Base-by-base conservation (phyloP, 2,888 invertebrate species). In the Leucania comma region DNA sequence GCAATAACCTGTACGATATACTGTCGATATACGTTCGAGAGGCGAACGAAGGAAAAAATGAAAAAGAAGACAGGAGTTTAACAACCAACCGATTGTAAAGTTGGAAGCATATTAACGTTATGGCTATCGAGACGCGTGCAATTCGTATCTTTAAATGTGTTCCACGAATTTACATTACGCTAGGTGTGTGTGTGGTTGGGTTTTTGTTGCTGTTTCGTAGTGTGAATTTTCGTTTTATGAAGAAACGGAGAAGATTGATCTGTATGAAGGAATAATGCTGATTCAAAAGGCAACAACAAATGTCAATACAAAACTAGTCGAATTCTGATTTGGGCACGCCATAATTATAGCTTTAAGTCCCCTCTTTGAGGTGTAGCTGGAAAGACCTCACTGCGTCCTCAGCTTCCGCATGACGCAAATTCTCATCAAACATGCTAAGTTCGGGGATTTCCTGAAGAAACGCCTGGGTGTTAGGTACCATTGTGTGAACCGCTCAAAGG, bases 1-100 rank as follows among this genome's bases (percentile, higher is more conserved):
- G 92, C 92, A 89, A 93, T 95, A 95, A 95, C 92, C 82, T 92
- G 79, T 75, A 81, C 93, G 88, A 94, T 95, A 95, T 95, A 95
- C 90, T 90, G 89, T 84, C 93, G 88, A 93, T 94, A 93, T 92
- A 91, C 90, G 88, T 86, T 84, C 78, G 83, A 83, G 85, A 86
- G 65, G 80, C 75, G 80, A 81, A 82, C 86, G 86, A 87, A 87
- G 56, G 56, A 17, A 66, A 50, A 72, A 83, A 79, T 86, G 85
- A 85, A 72, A 83, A 84, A 77, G 80, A 69, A 72, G 48, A 51
- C 54, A 42, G 57, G 57, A 77, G 20, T 89, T 95, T 95, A 94
- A 95, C 91, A 89, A 88, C 83, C 88, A 66, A 63, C 81, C 89
- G 93, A 94, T 92, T 94, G 94, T 94, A 93, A 94, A 95, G 91